Evolutionary conservation across 2,797 vertebrate species (phyloP).

Genomic region (Macroramphosus scolopax): DNA sequence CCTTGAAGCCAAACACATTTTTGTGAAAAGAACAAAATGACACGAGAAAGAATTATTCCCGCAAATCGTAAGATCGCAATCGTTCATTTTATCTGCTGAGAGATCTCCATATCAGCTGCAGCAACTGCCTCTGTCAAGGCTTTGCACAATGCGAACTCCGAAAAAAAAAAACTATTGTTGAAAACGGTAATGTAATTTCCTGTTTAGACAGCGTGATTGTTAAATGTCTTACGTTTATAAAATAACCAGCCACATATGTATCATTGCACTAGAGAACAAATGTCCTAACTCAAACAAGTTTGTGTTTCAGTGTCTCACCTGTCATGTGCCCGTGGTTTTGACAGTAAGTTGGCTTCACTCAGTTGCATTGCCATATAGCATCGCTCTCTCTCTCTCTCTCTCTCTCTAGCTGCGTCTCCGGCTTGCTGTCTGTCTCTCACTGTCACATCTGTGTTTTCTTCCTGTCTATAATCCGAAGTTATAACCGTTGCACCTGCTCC

Average conservation of each 20-base stretch:
- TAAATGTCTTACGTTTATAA: slow-evolving; percentile 25
- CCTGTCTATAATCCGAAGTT: slow-evolving; percentile 59
- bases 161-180: slow-evolving; percentile 32
- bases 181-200: slow-evolving; percentile 31
- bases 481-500: slow-evolving; percentile 70
- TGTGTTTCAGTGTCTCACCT: slow-evolving; percentile 48
- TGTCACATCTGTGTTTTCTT: slow-evolving; percentile 67
- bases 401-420: too few species aligned
- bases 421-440: slow-evolving; percentile 23
- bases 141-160: slow-evolving; percentile 20
- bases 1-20: slow-evolving; percentile 30
- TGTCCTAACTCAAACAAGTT: slow-evolving; percentile 45
- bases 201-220: slow-evolving; percentile 21
- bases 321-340: slow-evolving; percentile 69
- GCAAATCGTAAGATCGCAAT: too few species aligned
- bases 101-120: slow-evolving; percentile 2
- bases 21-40: slow-evolving; percentile 9
- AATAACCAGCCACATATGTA: slow-evolving; percentile 6
- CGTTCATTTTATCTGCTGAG: slow-evolving; percentile 11
- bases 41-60: too few species aligned
- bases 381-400: too few species aligned
- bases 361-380: slow-evolving; percentile 41
- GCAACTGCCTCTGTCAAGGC: too few species aligned
- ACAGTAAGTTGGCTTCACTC: slow-evolving; percentile 64
- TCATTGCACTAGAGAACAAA: slow-evolving; percentile 14